Evolutionary conservation across 2,888 invertebrate species (phyloP).

Genomic region (Galeopsomyia nigrocyanea): DNA sequence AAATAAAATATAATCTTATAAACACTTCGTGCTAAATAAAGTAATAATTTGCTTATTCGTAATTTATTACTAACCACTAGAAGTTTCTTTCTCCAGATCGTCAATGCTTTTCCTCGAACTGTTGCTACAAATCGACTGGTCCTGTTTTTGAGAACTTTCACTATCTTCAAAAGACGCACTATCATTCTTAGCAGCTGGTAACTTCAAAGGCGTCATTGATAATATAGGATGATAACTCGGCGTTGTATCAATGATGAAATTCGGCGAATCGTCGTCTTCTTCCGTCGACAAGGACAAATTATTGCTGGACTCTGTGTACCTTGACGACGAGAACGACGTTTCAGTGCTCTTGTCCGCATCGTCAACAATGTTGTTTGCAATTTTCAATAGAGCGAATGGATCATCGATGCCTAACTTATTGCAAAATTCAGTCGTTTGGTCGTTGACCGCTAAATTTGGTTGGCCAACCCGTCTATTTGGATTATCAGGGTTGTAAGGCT

Average conservation of each 20-base stretch:
- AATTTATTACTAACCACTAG: conserved; percentile 16
- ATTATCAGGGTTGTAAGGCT: conserved; percentile 72
- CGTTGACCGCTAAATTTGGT: conserved; percentile 72
- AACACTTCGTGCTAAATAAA: background rate
- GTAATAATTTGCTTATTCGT: background rate
- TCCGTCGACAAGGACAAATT: conserved; percentile 28
- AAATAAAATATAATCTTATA: conserved; percentile 7
- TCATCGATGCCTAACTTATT: conserved; percentile 82
- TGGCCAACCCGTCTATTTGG: conserved; percentile 54
- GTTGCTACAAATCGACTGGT: conserved; percentile 21
- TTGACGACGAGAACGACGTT: conserved; percentile 1
- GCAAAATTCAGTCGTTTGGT: conserved; percentile 80
- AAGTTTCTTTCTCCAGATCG: background rate
- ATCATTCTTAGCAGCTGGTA: conserved; percentile 47
- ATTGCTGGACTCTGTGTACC: background rate
- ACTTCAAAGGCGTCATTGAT: conserved; percentile 46
- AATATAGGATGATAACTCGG: conserved; percentile 22
- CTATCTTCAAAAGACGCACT: conserved; percentile 29
- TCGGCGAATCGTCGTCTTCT: background rate
- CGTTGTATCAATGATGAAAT: conserved; percentile 36
- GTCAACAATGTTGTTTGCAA: conserved; percentile 51
- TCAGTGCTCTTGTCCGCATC: conserved; percentile 2
- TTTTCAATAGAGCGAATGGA: conserved; percentile 77
- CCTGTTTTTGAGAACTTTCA: background rate
- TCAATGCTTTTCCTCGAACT: conserved; percentile 22